A percentile compares a stretch with the other conserved stretches of the same genome.
These are phyloP conservation scores for Smittia aterrima DNA, from an alignment of 2,888 invertebrate genomes.

Conservation along the genomic window DNA sequence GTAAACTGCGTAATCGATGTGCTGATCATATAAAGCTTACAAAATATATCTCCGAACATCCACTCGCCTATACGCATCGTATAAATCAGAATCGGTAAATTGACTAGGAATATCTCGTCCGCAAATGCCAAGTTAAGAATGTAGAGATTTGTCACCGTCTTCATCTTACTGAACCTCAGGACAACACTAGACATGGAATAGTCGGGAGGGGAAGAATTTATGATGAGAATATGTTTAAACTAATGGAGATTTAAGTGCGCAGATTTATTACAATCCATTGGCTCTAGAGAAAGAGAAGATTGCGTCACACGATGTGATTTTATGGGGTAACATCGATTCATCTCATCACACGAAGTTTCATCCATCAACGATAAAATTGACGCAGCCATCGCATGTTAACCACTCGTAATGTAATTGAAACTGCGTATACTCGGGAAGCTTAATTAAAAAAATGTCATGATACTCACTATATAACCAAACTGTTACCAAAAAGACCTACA, in stretches of 20 bases:
- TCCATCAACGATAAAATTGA: not conserved
- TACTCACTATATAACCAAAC: constrained; percentile 73
- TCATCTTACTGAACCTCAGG: constrained; percentile 79
- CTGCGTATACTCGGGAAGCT: too few species aligned
- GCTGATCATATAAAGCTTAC: constrained; percentile 87
- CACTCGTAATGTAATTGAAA: too few species aligned
- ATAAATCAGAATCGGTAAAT: constrained; percentile 83
- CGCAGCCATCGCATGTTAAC: too few species aligned
- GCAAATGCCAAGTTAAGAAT: constrained; percentile 92
- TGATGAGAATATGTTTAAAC: not conserved
- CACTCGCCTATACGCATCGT: constrained; percentile 74
- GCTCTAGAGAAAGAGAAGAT: too few species aligned
- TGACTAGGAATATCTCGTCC: constrained; percentile 87
- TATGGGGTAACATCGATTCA: too few species aligned
- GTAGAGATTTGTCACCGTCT: constrained; percentile 92
- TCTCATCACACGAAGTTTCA: not conserved
- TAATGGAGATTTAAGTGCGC: not conserved
- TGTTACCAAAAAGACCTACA: constrained; percentile 84
- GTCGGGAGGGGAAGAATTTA: not conserved
- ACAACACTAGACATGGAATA: not conserved
- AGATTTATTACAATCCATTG: too few species aligned
- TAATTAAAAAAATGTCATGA: too few species aligned
- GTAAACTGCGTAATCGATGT: constrained; percentile 93
- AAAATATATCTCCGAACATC: constrained; percentile 85
- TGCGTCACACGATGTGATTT: too few species aligned